Evolutionary conservation across 1,140 invertebrate genomes (phyloP).

Genomic region (Heliothis virescens): DNA sequence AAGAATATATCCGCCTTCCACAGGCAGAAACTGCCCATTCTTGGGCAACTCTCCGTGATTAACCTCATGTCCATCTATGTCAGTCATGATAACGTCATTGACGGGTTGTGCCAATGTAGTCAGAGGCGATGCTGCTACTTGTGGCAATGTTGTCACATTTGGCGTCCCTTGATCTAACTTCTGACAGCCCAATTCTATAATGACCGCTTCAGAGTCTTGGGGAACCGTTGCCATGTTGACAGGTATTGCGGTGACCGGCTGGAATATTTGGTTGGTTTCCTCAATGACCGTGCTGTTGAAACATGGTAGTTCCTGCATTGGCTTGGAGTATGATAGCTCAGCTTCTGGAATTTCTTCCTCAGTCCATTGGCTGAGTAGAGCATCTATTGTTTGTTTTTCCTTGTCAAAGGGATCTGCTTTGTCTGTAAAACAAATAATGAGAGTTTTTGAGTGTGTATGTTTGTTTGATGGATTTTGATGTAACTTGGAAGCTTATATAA

Average conservation of each 20-base stretch:
- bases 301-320: slow-evolving; percentile 67
- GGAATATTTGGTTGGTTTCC: slow-evolving; percentile 76
- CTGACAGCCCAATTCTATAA: slow-evolving; percentile 69
- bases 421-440: slow-evolving; percentile 60
- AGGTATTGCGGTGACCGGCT: slow-evolving; percentile 70
- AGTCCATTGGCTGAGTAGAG: slow-evolving; percentile 80
- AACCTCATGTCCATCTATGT: slow-evolving; percentile 57
- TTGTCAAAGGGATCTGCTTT: slow-evolving; percentile 77
- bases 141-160: background rate
- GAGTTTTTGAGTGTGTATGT: background rate
- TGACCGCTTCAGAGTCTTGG: slow-evolving; percentile 65
- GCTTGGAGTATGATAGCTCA: slow-evolving; percentile 60
- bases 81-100: slow-evolving; percentile 70
- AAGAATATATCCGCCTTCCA: slow-evolving; percentile 80
- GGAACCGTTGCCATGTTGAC: slow-evolving; percentile 61
- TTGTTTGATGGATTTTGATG: too few species aligned
- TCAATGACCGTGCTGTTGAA: slow-evolving; percentile 77
- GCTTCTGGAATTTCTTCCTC: slow-evolving; percentile 82
- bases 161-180: background rate
- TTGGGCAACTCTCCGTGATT: slow-evolving; percentile 65
- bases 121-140: background rate
- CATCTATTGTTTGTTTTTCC: slow-evolving; percentile 80
- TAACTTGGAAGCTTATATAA: too few species aligned
- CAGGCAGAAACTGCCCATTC: slow-evolving; percentile 73
- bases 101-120: background rate